Evolutionary conservation across 2,113 vertebrate species (phyloP).

Genomic region (Bos javanicus): DNA sequence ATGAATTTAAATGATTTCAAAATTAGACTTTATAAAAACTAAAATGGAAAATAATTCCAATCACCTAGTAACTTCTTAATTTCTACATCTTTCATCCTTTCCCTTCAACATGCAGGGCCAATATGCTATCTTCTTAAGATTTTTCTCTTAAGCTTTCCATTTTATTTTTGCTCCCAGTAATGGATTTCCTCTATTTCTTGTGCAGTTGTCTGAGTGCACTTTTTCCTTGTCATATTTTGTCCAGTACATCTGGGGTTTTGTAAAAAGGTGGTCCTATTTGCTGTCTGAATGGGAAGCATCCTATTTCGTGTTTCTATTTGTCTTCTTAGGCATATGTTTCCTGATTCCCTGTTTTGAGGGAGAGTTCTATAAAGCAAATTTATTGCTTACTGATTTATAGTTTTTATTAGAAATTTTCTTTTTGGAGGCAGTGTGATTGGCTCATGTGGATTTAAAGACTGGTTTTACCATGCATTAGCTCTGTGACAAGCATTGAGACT

Average conservation of each 20-base stretch:
- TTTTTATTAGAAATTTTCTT: background rate
- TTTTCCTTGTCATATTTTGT: background rate
- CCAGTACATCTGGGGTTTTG: background rate
- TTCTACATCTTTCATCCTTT: background rate
- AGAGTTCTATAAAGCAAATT: background rate
- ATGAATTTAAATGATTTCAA: background rate
- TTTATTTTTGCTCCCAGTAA: background rate
- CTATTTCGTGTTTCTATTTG: background rate
- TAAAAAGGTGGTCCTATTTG: background rate
- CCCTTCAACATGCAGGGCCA: background rate
- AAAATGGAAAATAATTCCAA: background rate
- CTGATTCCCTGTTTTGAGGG: background rate
- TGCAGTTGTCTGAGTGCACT: background rate
- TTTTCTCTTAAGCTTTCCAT: background rate
- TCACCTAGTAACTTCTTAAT: background rate
- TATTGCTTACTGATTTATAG: background rate
- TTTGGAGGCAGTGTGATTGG: background rate
- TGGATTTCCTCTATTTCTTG: background rate
- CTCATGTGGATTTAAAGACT: background rate
- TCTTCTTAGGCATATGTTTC: background rate
- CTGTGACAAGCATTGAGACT: background rate
- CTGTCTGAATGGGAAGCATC: background rate
- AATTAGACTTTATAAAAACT: background rate
- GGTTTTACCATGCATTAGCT: background rate
- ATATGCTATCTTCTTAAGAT: background rate